These are phyloP conservation scores for Tanytarsus gracilentus DNA, from an alignment of 2,888 invertebrate species.

Conservation along the genomic window DNA sequence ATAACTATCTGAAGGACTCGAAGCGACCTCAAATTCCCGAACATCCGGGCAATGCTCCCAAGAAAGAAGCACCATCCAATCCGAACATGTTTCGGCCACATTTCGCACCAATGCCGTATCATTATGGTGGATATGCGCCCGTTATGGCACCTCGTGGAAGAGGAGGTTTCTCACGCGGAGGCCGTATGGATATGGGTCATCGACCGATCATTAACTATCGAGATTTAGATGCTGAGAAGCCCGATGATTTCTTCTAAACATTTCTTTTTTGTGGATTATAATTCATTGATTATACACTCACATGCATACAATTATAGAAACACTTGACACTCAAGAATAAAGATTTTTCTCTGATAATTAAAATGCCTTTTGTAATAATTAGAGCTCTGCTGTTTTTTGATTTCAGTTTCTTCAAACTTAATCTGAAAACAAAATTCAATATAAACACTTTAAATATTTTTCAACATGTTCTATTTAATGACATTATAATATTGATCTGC, in stretches of 20 bases:
- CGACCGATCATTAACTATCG: slow-evolving; percentile 86
- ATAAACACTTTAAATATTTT: too few species aligned
- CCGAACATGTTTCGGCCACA: slow-evolving; percentile 17
- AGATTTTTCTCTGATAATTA: too few species aligned
- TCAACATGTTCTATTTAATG: too few species aligned
- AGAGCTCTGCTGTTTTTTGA: too few species aligned
- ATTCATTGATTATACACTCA: too few species aligned
- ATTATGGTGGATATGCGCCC: neutral
- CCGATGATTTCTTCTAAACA: slow-evolving; percentile 20
- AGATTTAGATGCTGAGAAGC: slow-evolving; percentile 90
- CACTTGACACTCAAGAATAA: too few species aligned
- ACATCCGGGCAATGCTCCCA: slow-evolving; percentile 56
- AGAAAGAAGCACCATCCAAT: slow-evolving; percentile 34
- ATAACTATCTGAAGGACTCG: slow-evolving; percentile 89
- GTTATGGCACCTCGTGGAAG: slow-evolving; percentile 45
- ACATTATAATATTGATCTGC: too few species aligned
- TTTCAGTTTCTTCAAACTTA: too few species aligned
- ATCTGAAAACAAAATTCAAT: too few species aligned
- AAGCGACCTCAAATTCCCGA: slow-evolving; percentile 91
- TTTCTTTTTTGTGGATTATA: too few species aligned
- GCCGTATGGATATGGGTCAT: slow-evolving; percentile 59
- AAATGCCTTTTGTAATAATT: too few species aligned
- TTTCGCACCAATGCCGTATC: slow-evolving; percentile 17
- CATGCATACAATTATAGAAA: too few species aligned
- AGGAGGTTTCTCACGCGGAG: slow-evolving; percentile 45